These are phyloP conservation scores for Watsonalla cultraria DNA, from an alignment of 2,888 invertebrate species.

Conservation along the genomic window DNA sequence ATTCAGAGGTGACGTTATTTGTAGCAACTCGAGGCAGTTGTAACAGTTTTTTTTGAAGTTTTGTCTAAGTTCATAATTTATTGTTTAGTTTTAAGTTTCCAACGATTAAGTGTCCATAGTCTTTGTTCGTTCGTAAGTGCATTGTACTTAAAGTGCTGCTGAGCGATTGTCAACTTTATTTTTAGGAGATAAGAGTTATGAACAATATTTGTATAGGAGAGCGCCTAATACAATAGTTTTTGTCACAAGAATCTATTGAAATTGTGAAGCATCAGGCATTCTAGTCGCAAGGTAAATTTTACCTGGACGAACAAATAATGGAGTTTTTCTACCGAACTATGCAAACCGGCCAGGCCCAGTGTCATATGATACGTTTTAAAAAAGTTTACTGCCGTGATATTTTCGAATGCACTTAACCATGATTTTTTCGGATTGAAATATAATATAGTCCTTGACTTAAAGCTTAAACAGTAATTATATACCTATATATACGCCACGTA, in stretches of 20 bases:
- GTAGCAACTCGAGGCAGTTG: not conserved
- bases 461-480: not conserved
- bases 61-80: not conserved
- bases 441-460: not conserved
- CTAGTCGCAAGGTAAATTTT: slow-evolving; percentile 52
- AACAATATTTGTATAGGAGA: slow-evolving; percentile 3
- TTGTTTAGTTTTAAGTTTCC: not conserved
- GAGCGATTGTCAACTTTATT: not conserved
- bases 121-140: not conserved
- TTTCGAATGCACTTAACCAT: not conserved
- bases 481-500: too few species aligned
- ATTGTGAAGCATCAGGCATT: slow-evolving; percentile 26
- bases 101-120: not conserved
- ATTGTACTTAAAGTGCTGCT: not conserved
- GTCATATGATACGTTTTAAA: slow-evolving; percentile 44
- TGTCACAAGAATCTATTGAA: slow-evolving; percentile 34
- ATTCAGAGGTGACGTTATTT: slow-evolving; percentile 1
- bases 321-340: slow-evolving; percentile 35
- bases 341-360: slow-evolving; percentile 30
- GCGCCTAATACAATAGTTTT: slow-evolving; percentile 35
- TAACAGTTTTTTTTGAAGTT: not conserved
- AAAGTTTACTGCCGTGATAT: slow-evolving; percentile 11
- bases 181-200: not conserved
- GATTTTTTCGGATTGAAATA: not conserved
- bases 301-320: slow-evolving; percentile 61